These are phyloP conservation scores for Muricea muricata DNA, from an alignment of 92 coral and sea anemone genomes.

Conservation along the genomic window DNA sequence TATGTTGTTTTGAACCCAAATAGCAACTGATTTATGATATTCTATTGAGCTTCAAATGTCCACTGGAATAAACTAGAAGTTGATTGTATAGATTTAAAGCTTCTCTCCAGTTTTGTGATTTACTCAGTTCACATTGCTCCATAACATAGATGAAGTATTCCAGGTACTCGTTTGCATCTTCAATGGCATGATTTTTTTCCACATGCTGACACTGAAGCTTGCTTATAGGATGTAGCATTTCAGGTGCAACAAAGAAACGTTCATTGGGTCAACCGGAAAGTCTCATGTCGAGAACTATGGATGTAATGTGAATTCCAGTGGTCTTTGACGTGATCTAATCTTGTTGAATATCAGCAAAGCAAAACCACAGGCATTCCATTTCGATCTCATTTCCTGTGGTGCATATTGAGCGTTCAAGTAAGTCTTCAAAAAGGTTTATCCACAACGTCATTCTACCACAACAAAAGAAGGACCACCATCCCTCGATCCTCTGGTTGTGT, in stretches of 20 bases:
- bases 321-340: slow-evolving; percentile 32
- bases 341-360: slow-evolving; percentile 31
- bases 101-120: slow-evolving; percentile 64
- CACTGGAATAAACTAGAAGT: slow-evolving; percentile 4
- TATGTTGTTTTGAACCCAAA: too few species aligned
- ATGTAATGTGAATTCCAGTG: slow-evolving; percentile 52
- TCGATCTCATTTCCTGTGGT: not conserved
- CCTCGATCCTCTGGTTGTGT: not conserved
- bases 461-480: not conserved
- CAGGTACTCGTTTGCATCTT: slow-evolving; percentile 10
- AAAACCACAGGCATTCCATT: slow-evolving; percentile 42
- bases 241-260: slow-evolving; percentile 43
- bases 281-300: slow-evolving; percentile 22
- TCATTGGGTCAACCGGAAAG: slow-evolving; percentile 45
- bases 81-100: slow-evolving; percentile 61
- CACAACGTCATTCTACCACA: slow-evolving; percentile 25
- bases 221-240: not conserved
- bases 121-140: slow-evolving; percentile 28
- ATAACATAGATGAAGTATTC: slow-evolving; percentile 14
- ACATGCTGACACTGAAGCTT: slow-evolving; percentile 16
- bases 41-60: not conserved
- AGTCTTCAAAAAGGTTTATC: slow-evolving; percentile 30
- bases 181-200: slow-evolving; percentile 1
- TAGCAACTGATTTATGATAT: too few species aligned
- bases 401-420: not conserved